Conservation (phyloP, 2,888 invertebrate species). For the Thalpophila matura region DNA sequence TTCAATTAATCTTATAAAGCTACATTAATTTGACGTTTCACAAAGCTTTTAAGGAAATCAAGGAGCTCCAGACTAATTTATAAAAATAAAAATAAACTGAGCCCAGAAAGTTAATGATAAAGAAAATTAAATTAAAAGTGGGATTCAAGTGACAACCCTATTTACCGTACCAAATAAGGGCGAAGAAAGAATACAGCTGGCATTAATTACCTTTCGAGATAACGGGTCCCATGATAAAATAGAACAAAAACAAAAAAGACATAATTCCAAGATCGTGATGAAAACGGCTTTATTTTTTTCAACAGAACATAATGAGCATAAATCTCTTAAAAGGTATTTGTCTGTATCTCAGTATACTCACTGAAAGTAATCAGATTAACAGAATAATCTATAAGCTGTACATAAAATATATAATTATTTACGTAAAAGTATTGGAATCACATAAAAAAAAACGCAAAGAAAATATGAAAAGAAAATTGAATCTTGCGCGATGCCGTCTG, state of each 20-base stretch:
- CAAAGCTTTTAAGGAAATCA: too few relatives aligned
- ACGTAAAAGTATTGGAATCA: constrained; percentile 34
- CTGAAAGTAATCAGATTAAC: constrained; percentile 47
- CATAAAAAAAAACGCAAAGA: constrained; percentile 51
- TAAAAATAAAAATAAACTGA: neutral
- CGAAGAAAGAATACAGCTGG: constrained; percentile 31
- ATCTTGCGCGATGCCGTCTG: constrained; percentile 54
- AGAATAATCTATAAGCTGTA: constrained; percentile 37
- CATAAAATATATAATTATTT: constrained; percentile 35
- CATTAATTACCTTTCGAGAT: constrained; percentile 44
- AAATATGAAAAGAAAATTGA: constrained; percentile 63
- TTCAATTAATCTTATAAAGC: too few relatives aligned
- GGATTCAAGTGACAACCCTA: neutral
- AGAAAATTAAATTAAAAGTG: constrained; percentile 3
- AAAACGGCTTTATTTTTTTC: constrained; percentile 40
- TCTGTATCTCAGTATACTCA: constrained; percentile 19
- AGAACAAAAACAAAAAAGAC: constrained; percentile 28
- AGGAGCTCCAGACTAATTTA: neutral
- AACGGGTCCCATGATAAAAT: constrained; percentile 31
- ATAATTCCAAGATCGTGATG: constrained; percentile 21
- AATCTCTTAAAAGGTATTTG: constrained; percentile 48
- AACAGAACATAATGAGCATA: constrained; percentile 43
- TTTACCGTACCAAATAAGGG: constrained; percentile 6
- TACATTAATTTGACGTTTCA: too few relatives aligned
- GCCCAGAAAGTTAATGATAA: neutral